A percentile compares a stretch with the other conserved stretches of the same genome.
These are phyloP conservation scores for Hirundichthys speculiger DNA, from an alignment of 2,113 vertebrate species.

Conservation along the genomic window DNA sequence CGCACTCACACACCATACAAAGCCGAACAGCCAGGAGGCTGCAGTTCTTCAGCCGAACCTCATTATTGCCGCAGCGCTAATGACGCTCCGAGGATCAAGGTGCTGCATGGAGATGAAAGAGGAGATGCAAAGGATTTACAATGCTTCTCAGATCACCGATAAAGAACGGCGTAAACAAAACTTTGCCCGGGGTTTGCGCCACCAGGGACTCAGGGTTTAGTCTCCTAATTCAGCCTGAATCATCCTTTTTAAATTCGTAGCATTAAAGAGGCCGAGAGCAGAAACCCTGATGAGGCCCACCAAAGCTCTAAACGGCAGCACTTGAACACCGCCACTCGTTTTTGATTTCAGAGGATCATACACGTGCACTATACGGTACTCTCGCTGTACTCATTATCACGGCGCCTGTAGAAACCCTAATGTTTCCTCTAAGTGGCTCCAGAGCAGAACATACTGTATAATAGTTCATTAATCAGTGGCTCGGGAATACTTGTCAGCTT, in stretches of 20 bases:
- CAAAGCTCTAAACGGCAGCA: conserved; percentile 48
- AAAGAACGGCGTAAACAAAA: conserved; percentile 70
- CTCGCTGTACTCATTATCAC: conserved; percentile 51
- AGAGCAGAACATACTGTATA: conserved; percentile 56
- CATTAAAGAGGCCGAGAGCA: conserved; percentile 37
- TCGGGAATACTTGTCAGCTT: conserved; percentile 42
- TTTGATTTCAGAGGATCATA: conserved; percentile 24
- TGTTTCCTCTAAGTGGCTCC: conserved; percentile 42
- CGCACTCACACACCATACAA: conserved; percentile 7
- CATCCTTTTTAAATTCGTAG: conserved; percentile 56
- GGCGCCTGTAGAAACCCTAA: conserved; percentile 45
- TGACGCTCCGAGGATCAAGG: conserved; percentile 68
- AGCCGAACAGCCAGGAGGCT: conserved; percentile 51
- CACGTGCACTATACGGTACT: conserved; percentile 6
- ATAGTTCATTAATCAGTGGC: conserved; percentile 63
- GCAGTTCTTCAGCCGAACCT: conserved; percentile 60
- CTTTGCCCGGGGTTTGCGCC: conserved; percentile 57
- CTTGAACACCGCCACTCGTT: conserved; percentile 30
- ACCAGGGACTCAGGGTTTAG: conserved; percentile 62
- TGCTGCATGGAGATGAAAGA: conserved; percentile 71
- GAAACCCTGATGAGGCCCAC: conserved; percentile 54
- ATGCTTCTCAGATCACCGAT: conserved; percentile 72
- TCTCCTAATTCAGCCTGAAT: conserved; percentile 53
- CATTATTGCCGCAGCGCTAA: conserved; percentile 64
- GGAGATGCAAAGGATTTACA: conserved; percentile 70